These are phyloP conservation scores for Nilaparvata lugens DNA, from an alignment of 1,140 invertebrate genomes.

Conservation along the genomic window DNA sequence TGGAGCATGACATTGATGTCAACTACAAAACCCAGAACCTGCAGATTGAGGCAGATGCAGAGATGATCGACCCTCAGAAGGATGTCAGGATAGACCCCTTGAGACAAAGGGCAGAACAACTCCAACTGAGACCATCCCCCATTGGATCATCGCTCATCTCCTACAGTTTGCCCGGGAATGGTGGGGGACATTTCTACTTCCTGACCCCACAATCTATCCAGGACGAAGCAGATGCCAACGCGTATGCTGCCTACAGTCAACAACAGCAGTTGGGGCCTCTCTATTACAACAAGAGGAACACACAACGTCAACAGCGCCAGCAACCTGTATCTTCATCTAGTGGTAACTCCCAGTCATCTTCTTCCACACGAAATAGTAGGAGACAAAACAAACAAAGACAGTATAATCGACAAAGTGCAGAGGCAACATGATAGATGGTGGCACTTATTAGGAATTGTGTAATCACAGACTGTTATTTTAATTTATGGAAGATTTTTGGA, in stretches of 20 bases:
- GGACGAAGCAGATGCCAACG: no score
- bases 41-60: conserved; percentile 43
- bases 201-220: conserved; percentile 52
- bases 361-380: no score
- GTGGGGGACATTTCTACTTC: conserved; percentile 64
- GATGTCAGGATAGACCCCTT: conserved; percentile 2
- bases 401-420: no score
- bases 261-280: no score
- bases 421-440: no score
- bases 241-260: no score
- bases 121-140: not conserved
- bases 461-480: no score
- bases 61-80: conserved; percentile 34
- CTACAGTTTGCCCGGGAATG: conserved; percentile 56
- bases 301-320: conserved; percentile 1
- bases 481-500: no score
- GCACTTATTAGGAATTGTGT: no score
- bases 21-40: conserved; percentile 43
- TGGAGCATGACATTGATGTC: conserved; percentile 38
- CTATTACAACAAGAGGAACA: conserved; percentile 10
- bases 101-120: not conserved
- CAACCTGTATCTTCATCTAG: not conserved
- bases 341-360: not conserved
- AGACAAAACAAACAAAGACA: no score
- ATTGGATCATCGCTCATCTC: conserved; percentile 24